These are phyloP conservation scores for Campylorhamphus procurvoides DNA, from an alignment of 2,113 vertebrate genomes.

Conservation along the genomic window DNA sequence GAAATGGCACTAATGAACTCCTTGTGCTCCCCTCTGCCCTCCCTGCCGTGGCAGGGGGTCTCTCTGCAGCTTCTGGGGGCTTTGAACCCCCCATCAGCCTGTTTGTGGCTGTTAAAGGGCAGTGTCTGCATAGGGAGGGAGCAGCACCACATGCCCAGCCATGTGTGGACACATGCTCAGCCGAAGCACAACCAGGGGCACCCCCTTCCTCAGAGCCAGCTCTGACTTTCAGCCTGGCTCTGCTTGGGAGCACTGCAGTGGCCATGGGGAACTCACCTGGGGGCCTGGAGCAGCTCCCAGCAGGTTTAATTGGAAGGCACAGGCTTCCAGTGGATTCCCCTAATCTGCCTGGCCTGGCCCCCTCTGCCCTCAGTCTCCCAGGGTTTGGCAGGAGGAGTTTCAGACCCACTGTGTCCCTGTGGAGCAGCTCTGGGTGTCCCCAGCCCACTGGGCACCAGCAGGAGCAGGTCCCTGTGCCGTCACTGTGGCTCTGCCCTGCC, in stretches of 20 bases:
- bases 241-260: rapidly evolving
- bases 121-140: rapidly evolving
- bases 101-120: rapidly evolving
- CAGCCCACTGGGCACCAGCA: rapidly evolving
- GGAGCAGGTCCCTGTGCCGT: not conserved
- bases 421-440: not conserved
- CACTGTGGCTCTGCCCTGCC: not conserved
- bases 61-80: rapidly evolving
- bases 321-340: not conserved
- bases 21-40: not conserved
- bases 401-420: rapidly evolving
- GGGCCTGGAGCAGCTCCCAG: not conserved
- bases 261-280: rapidly evolving
- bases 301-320: not conserved
- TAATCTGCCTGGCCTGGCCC: not conserved
- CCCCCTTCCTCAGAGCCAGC: rapidly evolving
- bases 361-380: not conserved
- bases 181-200: rapidly evolving
- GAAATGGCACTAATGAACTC: not conserved
- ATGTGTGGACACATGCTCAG: rapidly evolving
- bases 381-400: not conserved
- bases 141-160: rapidly evolving
- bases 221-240: rapidly evolving
- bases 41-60: rapidly evolving
- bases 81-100: not conserved